phyloP scores from a whole-genome alignment of 2,888 invertebrate genomes.

The Julus scandinavius region DNA sequence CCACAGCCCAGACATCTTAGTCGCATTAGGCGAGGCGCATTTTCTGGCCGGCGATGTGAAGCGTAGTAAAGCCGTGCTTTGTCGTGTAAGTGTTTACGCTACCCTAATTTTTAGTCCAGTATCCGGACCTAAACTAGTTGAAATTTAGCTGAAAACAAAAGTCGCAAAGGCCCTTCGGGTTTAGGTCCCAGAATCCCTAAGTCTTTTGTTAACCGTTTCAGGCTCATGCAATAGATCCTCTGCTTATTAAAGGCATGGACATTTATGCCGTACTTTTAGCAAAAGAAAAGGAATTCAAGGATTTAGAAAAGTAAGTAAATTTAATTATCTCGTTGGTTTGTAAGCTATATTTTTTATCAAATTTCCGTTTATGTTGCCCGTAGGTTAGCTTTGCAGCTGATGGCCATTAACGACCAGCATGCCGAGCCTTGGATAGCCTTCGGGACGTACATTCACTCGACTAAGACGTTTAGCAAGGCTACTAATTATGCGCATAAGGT shows the following conservation, averaged over 20 bases:
- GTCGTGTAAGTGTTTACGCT: slow-evolving; percentile 64
- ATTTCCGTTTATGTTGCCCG: slow-evolving; percentile 47
- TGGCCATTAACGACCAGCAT: slow-evolving; percentile 69
- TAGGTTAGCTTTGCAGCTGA: slow-evolving; percentile 69
- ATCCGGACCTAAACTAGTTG: too few relatives aligned
- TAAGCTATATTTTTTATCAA: neutral
- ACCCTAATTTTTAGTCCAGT: too few relatives aligned
- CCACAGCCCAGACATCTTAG: slow-evolving; percentile 76
- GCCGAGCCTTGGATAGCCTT: slow-evolving; percentile 81
- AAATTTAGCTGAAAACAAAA: too few relatives aligned
- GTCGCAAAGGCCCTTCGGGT: too few relatives aligned
- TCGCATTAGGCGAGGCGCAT: slow-evolving; percentile 78
- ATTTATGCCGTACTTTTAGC: slow-evolving; percentile 74
- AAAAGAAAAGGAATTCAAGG: slow-evolving; percentile 72
- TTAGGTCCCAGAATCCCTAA: too few relatives aligned
- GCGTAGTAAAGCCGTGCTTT: slow-evolving; percentile 71
- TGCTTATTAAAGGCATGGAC: slow-evolving; percentile 73
- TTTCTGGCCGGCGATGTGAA: slow-evolving; percentile 78
- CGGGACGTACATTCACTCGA: slow-evolving; percentile 76
- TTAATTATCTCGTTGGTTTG: neutral
- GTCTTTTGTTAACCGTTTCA: slow-evolving; percentile 61
- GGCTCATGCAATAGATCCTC: slow-evolving; percentile 70
- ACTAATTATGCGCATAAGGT: slow-evolving; percentile 77
- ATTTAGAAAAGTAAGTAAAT: slow-evolving; percentile 70
- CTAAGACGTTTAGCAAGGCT: slow-evolving; percentile 75